A percentile compares a stretch with the other conserved stretches of the same genome.
Conservation (phyloP, 2,797 vertebrate genomes). For the Erethizon dorsatum region DNA sequence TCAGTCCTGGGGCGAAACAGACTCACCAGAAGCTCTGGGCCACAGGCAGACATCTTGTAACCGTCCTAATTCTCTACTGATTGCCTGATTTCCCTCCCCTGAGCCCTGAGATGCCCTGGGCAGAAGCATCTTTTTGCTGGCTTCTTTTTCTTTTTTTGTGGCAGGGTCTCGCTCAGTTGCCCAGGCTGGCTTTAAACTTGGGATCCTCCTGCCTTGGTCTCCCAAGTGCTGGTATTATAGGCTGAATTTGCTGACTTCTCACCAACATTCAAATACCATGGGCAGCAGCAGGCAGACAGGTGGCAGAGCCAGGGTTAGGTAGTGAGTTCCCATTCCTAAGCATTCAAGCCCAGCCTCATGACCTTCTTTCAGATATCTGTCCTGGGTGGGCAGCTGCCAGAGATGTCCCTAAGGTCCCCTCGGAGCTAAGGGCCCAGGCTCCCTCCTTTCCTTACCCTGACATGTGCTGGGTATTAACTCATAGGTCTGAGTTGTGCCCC, state of each 20-base stretch:
- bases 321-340: background rate
- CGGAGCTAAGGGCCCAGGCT: background rate
- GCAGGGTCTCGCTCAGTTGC: background rate
- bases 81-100: background rate
- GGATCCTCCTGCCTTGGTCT: background rate
- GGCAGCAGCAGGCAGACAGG: background rate
- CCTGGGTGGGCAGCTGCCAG: background rate
- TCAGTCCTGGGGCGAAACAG: background rate
- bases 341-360: background rate
- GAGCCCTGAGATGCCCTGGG: background rate
- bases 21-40: constrained; percentile 6
- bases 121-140: background rate
- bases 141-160: background rate
- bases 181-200: background rate
- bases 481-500: background rate
- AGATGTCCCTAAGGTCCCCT: background rate
- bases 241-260: background rate
- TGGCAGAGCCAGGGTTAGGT: background rate
- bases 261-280: background rate
- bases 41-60: constrained; percentile 3
- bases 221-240: background rate
- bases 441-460: background rate
- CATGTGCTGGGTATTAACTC: background rate
- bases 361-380: background rate
- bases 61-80: background rate